A percentile compares a stretch with the other conserved stretches of the same genome.
phyloP scores from a whole-genome alignment of 2,888 invertebrate species.

The Ophioninae sp. region DNA sequence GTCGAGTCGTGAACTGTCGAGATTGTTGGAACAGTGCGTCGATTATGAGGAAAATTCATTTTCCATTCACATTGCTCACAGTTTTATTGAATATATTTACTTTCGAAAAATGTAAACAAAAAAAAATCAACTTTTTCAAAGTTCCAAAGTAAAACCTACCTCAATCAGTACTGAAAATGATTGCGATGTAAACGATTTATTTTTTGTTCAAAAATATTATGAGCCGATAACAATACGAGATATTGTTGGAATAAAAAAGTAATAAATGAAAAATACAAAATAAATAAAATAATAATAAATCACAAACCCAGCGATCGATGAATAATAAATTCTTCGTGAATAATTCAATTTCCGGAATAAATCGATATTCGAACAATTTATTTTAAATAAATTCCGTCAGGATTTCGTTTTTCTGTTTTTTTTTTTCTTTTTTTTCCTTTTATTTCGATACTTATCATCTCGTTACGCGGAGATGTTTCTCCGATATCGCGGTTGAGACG shows the following conservation, averaged over 20 bases:
- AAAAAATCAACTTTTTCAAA: not conserved
- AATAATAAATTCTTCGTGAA: not conserved
- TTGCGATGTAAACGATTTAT: too few relatives aligned
- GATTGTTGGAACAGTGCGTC: conserved; percentile 28
- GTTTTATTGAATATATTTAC: not conserved
- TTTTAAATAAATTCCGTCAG: conserved; percentile 34
- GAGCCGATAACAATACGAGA: too few relatives aligned
- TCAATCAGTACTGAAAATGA: too few relatives aligned
- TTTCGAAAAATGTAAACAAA: not conserved
- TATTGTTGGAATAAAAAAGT: too few relatives aligned
- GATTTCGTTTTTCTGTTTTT: not conserved
- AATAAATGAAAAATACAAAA: too few relatives aligned
- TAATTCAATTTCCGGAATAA: not conserved
- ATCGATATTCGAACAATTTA: conserved; percentile 8
- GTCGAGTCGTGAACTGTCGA: not conserved
- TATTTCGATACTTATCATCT: conserved; percentile 3
- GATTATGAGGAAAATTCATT: conserved; percentile 23
- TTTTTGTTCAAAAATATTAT: too few relatives aligned
- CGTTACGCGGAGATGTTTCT: conserved; percentile 26
- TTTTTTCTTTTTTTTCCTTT: not conserved
- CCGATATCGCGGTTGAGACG: conserved; percentile 29
- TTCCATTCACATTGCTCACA: not conserved
- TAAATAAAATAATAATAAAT: too few relatives aligned
- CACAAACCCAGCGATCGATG: not conserved
- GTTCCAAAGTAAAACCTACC: too few relatives aligned